These are phyloP conservation scores for Zaprionus bogoriensis DNA, from an alignment of 2,888 invertebrate genomes.

Conservation along the genomic window DNA sequence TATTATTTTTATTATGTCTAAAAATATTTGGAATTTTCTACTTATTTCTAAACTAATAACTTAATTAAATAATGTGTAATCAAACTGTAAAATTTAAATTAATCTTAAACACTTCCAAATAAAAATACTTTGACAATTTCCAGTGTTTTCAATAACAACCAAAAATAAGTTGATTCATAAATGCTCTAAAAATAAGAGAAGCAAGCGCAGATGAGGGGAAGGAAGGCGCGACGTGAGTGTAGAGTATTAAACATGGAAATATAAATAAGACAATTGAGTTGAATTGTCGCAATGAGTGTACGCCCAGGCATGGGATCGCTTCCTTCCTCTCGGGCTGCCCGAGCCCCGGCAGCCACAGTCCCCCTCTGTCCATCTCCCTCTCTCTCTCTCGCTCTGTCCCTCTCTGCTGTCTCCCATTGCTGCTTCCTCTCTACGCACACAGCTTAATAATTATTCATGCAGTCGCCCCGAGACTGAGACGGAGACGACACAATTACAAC, in stretches of 20 bases:
- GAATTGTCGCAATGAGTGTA: conserved; percentile 20
- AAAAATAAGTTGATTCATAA: conserved; percentile 54
- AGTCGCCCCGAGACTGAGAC: conserved; percentile 54
- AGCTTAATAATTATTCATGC: conserved; percentile 79
- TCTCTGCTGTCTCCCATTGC: background rate
- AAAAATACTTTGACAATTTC: background rate
- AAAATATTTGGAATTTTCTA: no score
- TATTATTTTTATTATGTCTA: no score
- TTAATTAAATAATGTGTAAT: no score
- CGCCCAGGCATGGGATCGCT: conserved; percentile 27
- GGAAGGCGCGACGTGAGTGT: conserved; percentile 13
- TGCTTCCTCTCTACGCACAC: conserved; percentile 32
- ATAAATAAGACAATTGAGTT: conserved; percentile 34
- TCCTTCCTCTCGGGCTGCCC: conserved; percentile 25
- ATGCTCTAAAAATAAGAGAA: conserved; percentile 39
- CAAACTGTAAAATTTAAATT: no score
- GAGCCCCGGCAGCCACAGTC: background rate
- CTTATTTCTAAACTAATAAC: no score
- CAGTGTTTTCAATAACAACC: background rate
- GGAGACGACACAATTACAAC: conserved; percentile 65
- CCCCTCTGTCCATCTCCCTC: background rate
- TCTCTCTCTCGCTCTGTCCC: background rate
- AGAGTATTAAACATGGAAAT: conserved; percentile 5
- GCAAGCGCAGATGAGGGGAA: background rate
- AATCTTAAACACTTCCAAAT: no score